phyloP scores from a whole-genome alignment of 2,888 invertebrate species.

The Drosophila antonietae region DNA sequence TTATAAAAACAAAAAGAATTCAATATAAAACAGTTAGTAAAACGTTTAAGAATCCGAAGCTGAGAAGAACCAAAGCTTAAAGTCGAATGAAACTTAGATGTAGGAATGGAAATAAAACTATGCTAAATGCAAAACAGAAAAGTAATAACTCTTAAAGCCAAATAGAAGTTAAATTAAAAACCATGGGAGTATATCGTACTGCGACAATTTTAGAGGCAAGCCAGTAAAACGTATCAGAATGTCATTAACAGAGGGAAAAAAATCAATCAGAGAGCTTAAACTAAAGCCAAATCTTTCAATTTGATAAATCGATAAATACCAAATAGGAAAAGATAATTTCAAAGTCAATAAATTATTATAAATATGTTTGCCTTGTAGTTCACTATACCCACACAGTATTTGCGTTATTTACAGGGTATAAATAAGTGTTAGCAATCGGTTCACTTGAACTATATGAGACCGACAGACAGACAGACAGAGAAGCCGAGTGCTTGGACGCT shows the following conservation, averaged over 20 bases:
- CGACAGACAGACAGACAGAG: not conserved
- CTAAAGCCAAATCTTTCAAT: too few relatives aligned
- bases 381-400: too few relatives aligned
- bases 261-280: too few relatives aligned
- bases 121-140: not conserved
- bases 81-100: too few relatives aligned
- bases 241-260: too few relatives aligned
- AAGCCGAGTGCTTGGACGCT: slow-evolving; percentile 2
- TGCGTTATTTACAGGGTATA: slow-evolving; percentile 35
- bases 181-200: too few relatives aligned
- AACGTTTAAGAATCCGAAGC: not conserved
- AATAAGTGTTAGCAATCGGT: slow-evolving; percentile 40
- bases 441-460: slow-evolving; percentile 12
- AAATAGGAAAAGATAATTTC: not conserved
- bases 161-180: too few relatives aligned
- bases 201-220: too few relatives aligned
- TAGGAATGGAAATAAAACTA: too few relatives aligned
- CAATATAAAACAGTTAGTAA: not conserved
- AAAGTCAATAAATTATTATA: not conserved
- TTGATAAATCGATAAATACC: not conserved
- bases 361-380: not conserved
- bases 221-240: too few relatives aligned
- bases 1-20: not conserved
- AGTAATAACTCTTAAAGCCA: too few relatives aligned
- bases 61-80: not conserved